Base-by-base conservation (phyloP, 1,140 invertebrate genomes). In the Drosophila teissieri region DNA sequence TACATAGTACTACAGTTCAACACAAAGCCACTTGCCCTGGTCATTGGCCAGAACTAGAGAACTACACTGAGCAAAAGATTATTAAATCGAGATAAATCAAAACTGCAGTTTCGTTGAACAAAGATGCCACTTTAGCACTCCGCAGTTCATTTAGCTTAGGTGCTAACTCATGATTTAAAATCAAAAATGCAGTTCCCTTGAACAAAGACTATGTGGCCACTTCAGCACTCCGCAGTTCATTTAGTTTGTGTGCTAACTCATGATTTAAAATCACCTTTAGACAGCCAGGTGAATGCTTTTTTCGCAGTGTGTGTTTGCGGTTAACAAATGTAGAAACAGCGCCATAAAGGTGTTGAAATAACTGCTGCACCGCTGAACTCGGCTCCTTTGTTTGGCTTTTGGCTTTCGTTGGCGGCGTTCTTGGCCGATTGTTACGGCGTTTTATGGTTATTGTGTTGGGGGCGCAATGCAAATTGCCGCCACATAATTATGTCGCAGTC, bases 301-400 rank as follows among this genome's bases (percentile, higher is more conserved):
- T 4, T 19, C n/a, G 17, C 8, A 65, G 73, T 64, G 68, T 55
- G 24, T 34, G 27, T 54, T 49, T 55, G 65, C 31, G 68, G 44
- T 34, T 55, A 79, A 80, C 79, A 82, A 74, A 82, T 81, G 82
- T 81, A 73, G 73, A 37, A 60, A 63, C 77, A 56, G 54, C 73
- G 51, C 81, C 77, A 85, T 84, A 80, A 80, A 89, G 84, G 84
- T 89, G 84, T 89, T 89, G 84, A 89, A 89, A 89, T 84, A 89
- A 89, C 85, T 88, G 63, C 79, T 79, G 73, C 72, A 72, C 64
- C 72, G 48, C 80, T 69, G 24, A 36, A 27, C 49, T 31, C 36
- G 37, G 34, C 8, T 17, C 40, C 62, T 80, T 75, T 63, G 40
- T 56, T 70, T 69, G 46, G 54, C 53, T 57, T 60, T 40, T n/a